These are phyloP conservation scores for Eledone cirrhosa DNA, from an alignment of 2,888 invertebrate genomes.

Conservation along the genomic window DNA sequence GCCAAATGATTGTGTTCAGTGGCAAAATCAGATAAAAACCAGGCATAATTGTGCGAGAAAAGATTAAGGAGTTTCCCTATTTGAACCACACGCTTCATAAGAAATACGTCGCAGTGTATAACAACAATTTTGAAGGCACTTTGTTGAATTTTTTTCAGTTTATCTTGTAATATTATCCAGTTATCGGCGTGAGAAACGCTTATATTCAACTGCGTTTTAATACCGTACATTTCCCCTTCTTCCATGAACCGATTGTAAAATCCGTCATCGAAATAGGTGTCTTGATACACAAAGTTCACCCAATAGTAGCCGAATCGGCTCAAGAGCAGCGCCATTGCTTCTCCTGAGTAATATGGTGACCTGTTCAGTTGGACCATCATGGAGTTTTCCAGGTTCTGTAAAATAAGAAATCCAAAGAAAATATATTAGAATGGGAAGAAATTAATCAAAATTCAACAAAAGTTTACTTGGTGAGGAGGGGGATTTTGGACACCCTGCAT, in stretches of 20 bases:
- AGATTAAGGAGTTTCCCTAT: constrained; percentile 38
- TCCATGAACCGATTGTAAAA: constrained; percentile 43
- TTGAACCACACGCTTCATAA: constrained; percentile 43
- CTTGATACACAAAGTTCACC: constrained; percentile 43
- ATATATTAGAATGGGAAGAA: background rate
- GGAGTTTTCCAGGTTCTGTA: constrained; percentile 18
- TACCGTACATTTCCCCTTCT: background rate
- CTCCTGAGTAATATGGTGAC: constrained; percentile 37
- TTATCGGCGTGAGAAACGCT: constrained; percentile 19
- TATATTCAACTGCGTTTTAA: background rate
- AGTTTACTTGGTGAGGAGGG: too few species aligned
- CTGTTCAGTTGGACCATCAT: constrained; percentile 33
- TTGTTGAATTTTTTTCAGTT: constrained; percentile 19
- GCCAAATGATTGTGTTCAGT: constrained; percentile 14
- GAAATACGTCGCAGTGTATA: constrained; percentile 43
- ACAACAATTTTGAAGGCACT: constrained; percentile 43
- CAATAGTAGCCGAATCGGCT: constrained; percentile 42
- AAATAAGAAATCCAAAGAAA: background rate
- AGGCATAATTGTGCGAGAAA: constrained; percentile 21
- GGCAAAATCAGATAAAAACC: constrained; percentile 13
- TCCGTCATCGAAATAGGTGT: constrained; percentile 41
- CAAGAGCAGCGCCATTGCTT: constrained; percentile 42
- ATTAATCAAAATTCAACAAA: too few species aligned
- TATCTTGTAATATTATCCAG: constrained; percentile 11
- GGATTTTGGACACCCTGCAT: too few species aligned